Percentiles rank a stretch among this genome's conserved stretches.
Conservation (phyloP, 2,888 invertebrate species). For the Caenorhabditis drosophilae region DNA sequence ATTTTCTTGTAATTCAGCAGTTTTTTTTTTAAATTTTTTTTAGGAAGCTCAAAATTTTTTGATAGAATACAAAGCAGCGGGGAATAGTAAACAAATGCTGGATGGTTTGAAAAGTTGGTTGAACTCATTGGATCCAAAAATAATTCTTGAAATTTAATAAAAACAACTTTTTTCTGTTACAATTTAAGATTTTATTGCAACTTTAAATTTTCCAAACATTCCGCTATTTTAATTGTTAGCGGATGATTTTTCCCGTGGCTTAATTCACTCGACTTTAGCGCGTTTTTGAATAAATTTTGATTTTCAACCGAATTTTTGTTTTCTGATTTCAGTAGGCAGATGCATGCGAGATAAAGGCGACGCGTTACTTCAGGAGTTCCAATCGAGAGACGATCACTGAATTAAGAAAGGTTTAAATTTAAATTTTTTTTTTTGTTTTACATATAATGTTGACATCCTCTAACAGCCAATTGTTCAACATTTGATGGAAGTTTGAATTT, state of each 20-base stretch:
- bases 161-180: no score
- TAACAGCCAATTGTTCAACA: neutral
- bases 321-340: neutral
- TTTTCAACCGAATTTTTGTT: neutral
- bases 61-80: no score
- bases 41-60: no score
- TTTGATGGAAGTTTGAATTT: neutral
- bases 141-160: no score
- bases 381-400: constrained; percentile 11
- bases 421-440: constrained; percentile 3
- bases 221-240: neutral
- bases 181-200: no score
- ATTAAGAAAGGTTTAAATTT: neutral
- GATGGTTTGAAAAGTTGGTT: no score
- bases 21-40: no score
- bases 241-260: constrained; percentile 19
- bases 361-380: constrained; percentile 30
- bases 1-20: no score
- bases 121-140: no score
- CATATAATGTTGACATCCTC: constrained; percentile 18
- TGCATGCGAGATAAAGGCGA: constrained; percentile 21
- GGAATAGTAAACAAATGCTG: no score
- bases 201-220: no score
- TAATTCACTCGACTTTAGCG: constrained; percentile 5
- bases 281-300: neutral